Evolutionary conservation across 1,140 invertebrate species (phyloP).

Genomic region (Drosophila pandora): DNA sequence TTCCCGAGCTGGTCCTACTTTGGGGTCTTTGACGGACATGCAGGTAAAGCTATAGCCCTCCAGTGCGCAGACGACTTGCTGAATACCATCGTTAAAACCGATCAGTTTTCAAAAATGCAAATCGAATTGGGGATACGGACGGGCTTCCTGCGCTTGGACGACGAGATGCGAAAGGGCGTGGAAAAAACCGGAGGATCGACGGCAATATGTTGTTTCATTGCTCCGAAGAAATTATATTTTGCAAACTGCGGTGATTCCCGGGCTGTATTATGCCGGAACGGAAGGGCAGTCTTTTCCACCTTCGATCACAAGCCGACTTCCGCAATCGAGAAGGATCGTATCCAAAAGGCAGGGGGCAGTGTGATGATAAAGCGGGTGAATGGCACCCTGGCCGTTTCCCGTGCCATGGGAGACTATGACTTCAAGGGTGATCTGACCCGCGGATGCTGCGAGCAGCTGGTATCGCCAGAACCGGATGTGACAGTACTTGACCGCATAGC

Average conservation of each 20-base stretch:
- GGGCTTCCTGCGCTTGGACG: conserved; percentile 19
- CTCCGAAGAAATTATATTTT: conserved; percentile 18
- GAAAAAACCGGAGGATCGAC: conserved; percentile 11
- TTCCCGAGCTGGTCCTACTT: conserved; percentile 17
- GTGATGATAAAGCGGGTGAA: conserved; percentile 28
- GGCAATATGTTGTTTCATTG: conserved; percentile 13
- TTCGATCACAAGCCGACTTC: conserved; percentile 18
- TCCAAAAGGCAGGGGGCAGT: conserved; percentile 14
- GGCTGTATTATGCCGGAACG: conserved; percentile 5
- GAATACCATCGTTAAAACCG: background rate
- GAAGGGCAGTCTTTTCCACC: background rate
- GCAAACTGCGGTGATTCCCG: conserved; percentile 32
- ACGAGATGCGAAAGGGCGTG: background rate
- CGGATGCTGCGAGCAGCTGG: conserved; percentile 7
- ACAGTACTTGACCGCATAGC: background rate
- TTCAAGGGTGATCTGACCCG: background rate
- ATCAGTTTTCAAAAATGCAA: background rate
- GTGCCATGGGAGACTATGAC: conserved; percentile 24
- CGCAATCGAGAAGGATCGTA: conserved; percentile 4
- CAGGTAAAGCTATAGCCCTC: background rate
- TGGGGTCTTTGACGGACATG: conserved; percentile 30
- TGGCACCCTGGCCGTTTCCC: conserved; percentile 24
- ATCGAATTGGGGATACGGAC: background rate
- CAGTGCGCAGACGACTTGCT: conserved; percentile 17
- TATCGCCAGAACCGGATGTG: conserved; percentile 29